These are phyloP conservation scores for Chaenodraco wilsoni DNA, from an alignment of 2,797 vertebrate genomes.

Conservation along the genomic window DNA sequence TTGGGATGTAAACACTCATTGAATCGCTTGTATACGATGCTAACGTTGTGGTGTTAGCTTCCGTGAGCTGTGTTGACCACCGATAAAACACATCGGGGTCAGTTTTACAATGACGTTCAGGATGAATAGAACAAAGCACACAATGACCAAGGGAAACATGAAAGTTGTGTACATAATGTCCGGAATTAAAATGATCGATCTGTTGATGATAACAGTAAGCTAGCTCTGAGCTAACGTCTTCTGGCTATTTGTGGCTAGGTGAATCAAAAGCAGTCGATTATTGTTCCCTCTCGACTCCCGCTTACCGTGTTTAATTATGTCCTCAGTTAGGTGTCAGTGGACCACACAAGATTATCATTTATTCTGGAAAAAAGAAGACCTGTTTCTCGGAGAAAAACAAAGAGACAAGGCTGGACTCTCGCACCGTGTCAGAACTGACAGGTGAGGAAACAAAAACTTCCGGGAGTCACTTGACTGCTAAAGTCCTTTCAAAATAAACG, in stretches of 20 bases:
- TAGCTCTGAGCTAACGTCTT: slow-evolving; percentile 66
- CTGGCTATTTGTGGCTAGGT: slow-evolving; percentile 63
- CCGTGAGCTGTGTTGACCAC: slow-evolving; percentile 42
- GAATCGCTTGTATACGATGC: slow-evolving; percentile 45
- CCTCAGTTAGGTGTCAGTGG: slow-evolving; percentile 45
- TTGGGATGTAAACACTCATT: slow-evolving; percentile 61
- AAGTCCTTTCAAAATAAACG: slow-evolving; percentile 76
- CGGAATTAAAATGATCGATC: slow-evolving; percentile 28
- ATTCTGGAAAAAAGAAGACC: slow-evolving; percentile 27
- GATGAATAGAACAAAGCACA: not conserved
- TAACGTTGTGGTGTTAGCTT: slow-evolving; percentile 61
- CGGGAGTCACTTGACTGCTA: slow-evolving; percentile 69
- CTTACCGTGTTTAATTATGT: slow-evolving; percentile 69
- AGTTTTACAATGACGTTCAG: not conserved
- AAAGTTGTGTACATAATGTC: not conserved
- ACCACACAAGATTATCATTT: slow-evolving; percentile 41
- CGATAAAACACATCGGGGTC: not conserved
- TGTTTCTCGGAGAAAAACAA: slow-evolving; percentile 60
- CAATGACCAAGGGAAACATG: not conserved
- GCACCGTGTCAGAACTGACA: slow-evolving; percentile 73
- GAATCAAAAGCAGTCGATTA: slow-evolving; percentile 52
- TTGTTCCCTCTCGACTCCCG: slow-evolving; percentile 35
- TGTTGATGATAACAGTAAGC: slow-evolving; percentile 66
- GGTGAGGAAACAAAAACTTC: slow-evolving; percentile 83
- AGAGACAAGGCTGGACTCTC: slow-evolving; percentile 51